Evolutionary conservation across 2,888 invertebrate species (phyloP).

Genomic region (Amiota communis): DNA sequence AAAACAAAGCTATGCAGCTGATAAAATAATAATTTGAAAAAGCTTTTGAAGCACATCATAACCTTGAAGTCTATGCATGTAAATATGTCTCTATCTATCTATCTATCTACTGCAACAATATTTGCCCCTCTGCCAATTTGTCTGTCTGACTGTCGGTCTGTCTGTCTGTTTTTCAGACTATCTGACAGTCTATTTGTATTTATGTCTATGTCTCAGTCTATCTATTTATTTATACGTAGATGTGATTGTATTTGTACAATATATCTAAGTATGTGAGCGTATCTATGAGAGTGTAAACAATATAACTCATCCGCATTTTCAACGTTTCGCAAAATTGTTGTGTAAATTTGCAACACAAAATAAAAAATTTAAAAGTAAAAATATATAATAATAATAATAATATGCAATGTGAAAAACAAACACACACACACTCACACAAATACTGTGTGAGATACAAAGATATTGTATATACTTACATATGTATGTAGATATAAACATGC

Average conservation of each 20-base stretch:
- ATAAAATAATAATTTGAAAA: constrained; percentile 49
- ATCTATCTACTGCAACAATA: not conserved
- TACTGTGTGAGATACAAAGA: not conserved
- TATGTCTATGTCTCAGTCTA: constrained; percentile 25
- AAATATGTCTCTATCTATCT: constrained; percentile 11
- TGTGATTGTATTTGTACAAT: too few relatives aligned
- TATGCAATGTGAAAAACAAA: constrained; percentile 16
- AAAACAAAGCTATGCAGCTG: constrained; percentile 42
- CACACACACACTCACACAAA: not conserved
- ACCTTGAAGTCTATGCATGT: constrained; percentile 25
- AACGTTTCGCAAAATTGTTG: constrained; percentile 25
- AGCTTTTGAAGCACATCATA: constrained; percentile 31
- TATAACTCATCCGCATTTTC: constrained; percentile 39
- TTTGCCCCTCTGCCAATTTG: not conserved
- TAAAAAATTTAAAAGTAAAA: constrained; percentile 32
- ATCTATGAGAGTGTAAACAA: constrained; percentile 10
- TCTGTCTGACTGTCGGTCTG: constrained; percentile 23
- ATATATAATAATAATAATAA: constrained; percentile 15
- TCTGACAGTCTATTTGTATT: not conserved
- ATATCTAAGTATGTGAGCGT: too few relatives aligned
- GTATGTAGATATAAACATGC: not conserved
- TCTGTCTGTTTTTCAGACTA: not conserved
- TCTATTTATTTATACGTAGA: constrained; percentile 37
- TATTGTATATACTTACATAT: too few relatives aligned
- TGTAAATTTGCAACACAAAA: constrained; percentile 21